phyloP scores from a whole-genome alignment of 2,797 vertebrate genomes.

The Lophius americanus region DNA sequence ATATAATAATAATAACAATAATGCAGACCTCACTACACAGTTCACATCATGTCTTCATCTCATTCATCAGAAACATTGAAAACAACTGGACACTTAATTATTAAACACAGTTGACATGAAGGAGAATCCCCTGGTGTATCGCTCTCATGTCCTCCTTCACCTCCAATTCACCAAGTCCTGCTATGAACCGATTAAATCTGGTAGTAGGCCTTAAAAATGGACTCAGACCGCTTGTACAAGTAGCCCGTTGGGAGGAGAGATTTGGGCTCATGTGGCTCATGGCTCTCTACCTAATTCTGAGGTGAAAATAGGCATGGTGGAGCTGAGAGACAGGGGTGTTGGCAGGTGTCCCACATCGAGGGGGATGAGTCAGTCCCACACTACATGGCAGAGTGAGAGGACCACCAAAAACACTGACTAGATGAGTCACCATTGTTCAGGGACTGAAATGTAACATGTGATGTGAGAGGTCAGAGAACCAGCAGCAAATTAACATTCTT shows the following conservation, averaged over 20 bases:
- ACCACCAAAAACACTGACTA: slow-evolving; percentile 39
- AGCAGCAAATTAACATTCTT: slow-evolving; percentile 14
- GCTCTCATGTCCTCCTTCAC: slow-evolving; percentile 34
- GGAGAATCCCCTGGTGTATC: slow-evolving; percentile 36
- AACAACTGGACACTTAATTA: slow-evolving; percentile 74
- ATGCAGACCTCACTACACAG: slow-evolving; percentile 46
- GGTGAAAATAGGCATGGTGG: slow-evolving; percentile 62
- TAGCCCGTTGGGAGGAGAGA: slow-evolving; percentile 28
- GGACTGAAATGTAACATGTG: slow-evolving; percentile 28
- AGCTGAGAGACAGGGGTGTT: slow-evolving; percentile 45
- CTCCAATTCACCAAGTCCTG: slow-evolving; percentile 30
- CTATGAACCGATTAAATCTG: slow-evolving; percentile 45
- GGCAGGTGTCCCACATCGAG: slow-evolving; percentile 52
- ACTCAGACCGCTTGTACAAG: slow-evolving; percentile 28
- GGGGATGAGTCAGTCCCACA: slow-evolving; percentile 52
- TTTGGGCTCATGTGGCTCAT: background rate
- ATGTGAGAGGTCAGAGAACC: slow-evolving; percentile 21
- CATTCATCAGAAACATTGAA: slow-evolving; percentile 79
- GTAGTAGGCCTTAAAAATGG: slow-evolving; percentile 5
- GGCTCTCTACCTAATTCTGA: slow-evolving; percentile 54
- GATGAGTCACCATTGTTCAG: slow-evolving; percentile 18
- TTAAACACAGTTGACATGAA: slow-evolving; percentile 70
- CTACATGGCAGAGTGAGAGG: slow-evolving; percentile 23
- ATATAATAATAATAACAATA: too few relatives aligned
- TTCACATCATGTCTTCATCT: slow-evolving; percentile 61